phyloP scores from a whole-genome alignment of 1,140 invertebrate species.

The Galleria mellonella region DNA sequence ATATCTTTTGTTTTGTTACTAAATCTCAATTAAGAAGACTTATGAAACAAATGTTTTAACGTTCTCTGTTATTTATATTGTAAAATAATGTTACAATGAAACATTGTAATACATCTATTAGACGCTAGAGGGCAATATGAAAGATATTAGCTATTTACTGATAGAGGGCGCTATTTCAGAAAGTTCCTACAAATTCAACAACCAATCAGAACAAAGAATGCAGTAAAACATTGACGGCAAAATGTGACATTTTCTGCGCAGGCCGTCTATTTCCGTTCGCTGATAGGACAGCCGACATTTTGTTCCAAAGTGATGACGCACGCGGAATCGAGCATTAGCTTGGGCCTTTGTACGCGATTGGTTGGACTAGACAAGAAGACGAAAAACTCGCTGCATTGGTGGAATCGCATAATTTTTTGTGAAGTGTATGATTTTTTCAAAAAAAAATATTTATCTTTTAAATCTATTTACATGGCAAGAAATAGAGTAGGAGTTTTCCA shows the following conservation, averaged over 20 bases:
- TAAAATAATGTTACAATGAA: no score
- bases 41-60: no score
- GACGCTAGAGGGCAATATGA: no score
- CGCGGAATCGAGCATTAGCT: conserved; percentile 26
- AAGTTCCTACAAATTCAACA: conserved; percentile 7
- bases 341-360: conserved; percentile 57
- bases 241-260: conserved; percentile 60
- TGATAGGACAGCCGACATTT: conserved; percentile 63
- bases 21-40: no score
- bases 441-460: conserved; percentile 56
- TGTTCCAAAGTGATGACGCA: conserved; percentile 52
- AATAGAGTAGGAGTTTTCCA: conserved; percentile 48
- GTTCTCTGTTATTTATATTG: no score
- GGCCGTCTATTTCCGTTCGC: conserved; percentile 53
- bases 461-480: conserved; percentile 58
- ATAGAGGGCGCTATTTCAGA: conserved; percentile 14
- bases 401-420: conserved; percentile 49
- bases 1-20: no score
- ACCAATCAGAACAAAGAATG: conserved; percentile 23
- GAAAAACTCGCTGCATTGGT: conserved; percentile 56
- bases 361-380: conserved; percentile 56
- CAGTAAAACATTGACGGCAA: conserved; percentile 9
- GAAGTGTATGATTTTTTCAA: conserved; percentile 51
- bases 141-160: background rate
- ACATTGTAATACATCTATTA: no score